Evolutionary conservation across 2,113 vertebrate species (phyloP).

Genomic region (Elgaria multicarinata): DNA sequence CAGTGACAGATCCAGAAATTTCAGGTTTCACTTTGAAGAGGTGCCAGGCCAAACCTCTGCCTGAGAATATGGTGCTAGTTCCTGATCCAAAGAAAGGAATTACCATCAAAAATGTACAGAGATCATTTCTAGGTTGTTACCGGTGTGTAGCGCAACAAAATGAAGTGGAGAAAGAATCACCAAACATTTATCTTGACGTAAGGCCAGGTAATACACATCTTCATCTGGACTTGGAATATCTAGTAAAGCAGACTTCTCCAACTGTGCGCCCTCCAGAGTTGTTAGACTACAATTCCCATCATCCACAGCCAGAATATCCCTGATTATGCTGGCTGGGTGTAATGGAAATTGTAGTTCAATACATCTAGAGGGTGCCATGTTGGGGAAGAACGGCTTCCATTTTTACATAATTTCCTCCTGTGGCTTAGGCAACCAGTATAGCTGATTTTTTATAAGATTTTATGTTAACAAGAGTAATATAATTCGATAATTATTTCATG

Average conservation of each 20-base stretch:
- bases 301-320: too few relatives aligned
- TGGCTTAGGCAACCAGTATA: not conserved
- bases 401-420: not conserved
- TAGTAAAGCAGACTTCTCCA: too few relatives aligned
- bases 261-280: too few relatives aligned
- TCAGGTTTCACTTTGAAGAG: slow-evolving; percentile 80
- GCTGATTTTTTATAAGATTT: not conserved
- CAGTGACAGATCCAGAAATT: slow-evolving; percentile 88
- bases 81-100: slow-evolving; percentile 86
- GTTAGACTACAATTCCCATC: too few relatives aligned
- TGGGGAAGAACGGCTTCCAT: not conserved
- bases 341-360: too few relatives aligned
- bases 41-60: slow-evolving; percentile 77
- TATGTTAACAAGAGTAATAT: not conserved
- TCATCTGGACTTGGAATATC: not conserved
- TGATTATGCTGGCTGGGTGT: too few relatives aligned
- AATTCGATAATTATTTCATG: slow-evolving; percentile 14
- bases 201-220: slow-evolving; percentile 75
- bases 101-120: slow-evolving; percentile 79
- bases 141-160: slow-evolving; percentile 81
- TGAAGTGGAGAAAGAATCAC: slow-evolving; percentile 59
- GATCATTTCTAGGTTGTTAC: slow-evolving; percentile 85
- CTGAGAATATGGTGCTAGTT: slow-evolving; percentile 77
- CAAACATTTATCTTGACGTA: slow-evolving; percentile 74
- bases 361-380: too few relatives aligned